phyloP scores from a whole-genome alignment of 1,140 invertebrate species.

The Aphelinus certus region DNA sequence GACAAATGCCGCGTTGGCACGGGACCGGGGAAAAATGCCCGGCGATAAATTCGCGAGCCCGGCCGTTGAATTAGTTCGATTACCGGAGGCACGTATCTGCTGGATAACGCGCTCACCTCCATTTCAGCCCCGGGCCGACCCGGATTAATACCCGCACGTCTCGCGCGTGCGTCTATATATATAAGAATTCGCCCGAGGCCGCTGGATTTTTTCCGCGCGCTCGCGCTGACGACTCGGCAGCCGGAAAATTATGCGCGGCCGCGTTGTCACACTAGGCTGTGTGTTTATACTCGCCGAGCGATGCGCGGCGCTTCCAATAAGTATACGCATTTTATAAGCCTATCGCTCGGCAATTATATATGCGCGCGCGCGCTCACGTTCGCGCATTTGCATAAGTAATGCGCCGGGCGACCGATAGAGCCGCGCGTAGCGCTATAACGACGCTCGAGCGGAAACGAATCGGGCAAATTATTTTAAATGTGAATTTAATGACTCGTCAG shows the following conservation, averaged over 20 bases:
- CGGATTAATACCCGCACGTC: background rate
- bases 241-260: background rate
- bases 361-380: too few species aligned
- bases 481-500: background rate
- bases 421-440: background rate
- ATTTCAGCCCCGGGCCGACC: too few species aligned
- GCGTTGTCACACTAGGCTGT: background rate
- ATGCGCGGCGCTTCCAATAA: background rate
- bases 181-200: background rate
- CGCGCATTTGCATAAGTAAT: conserved; percentile 14
- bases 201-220: background rate
- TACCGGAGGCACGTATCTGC: conserved; percentile 19
- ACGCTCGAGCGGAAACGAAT: background rate
- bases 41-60: conserved; percentile 15
- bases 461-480: conserved; percentile 4
- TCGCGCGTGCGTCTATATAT: background rate
- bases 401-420: background rate
- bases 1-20: conserved; percentile 26
- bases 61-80: conserved; percentile 30
- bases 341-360: background rate
- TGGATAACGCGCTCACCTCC: background rate
- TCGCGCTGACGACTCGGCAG: background rate
- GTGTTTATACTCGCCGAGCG: background rate
- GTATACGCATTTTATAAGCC: conserved; percentile 8
- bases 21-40: conserved; percentile 22